phyloP scores from a whole-genome alignment of 2,797 vertebrate species.

The Chrysocyon brachyurus region DNA sequence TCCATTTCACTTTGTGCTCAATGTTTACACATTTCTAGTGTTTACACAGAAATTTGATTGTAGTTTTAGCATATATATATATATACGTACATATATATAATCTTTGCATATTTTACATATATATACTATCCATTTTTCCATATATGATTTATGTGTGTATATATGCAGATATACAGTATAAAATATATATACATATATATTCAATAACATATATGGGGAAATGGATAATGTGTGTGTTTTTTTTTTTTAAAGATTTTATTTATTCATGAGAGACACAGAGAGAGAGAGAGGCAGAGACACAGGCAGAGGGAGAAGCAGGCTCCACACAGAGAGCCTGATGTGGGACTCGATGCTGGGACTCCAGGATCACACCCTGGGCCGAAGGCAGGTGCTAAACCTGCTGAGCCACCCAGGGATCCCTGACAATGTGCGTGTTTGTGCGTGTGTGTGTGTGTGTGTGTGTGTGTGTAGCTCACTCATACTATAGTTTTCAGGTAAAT shows the following conservation, averaged over 20 bases:
- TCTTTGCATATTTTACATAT: neutral
- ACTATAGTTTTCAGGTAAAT: neutral
- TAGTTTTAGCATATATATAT: neutral
- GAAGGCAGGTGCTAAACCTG: no score
- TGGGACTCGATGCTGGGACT: no score
- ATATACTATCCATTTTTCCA: neutral
- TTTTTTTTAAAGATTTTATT: no score
- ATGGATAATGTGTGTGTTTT: neutral
- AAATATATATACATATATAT: neutral
- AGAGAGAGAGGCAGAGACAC: no score
- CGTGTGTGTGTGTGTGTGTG: neutral
- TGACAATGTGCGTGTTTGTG: neutral
- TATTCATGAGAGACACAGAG: no score
- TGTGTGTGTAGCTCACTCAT: neutral
- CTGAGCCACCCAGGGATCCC: no score
- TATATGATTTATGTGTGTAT: neutral
- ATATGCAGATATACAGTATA: neutral
- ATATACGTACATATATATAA: neutral
- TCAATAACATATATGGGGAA: neutral
- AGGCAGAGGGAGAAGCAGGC: no score
- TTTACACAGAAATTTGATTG: neutral
- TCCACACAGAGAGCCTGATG: no score
- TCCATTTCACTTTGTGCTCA: slow-evolving; percentile 14
- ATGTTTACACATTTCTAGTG: neutral
- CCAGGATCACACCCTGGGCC: no score